Conservation (phyloP, 2,888 invertebrate species). For the Entomobrya multifasciata region DNA sequence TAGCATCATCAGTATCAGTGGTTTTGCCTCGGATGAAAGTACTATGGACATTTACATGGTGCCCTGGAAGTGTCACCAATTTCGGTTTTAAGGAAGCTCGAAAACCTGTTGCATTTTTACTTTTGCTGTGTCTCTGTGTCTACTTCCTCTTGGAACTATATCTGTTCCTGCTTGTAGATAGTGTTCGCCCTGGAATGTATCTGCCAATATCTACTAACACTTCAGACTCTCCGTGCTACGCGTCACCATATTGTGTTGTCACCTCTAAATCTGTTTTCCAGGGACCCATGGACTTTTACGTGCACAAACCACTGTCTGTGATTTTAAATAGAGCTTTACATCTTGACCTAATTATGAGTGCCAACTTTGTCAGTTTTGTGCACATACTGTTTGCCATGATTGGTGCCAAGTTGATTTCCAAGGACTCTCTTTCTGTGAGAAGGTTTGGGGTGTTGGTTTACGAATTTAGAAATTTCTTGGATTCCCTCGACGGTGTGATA, state of each 20-base stretch:
- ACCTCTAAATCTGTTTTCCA: slow-evolving; percentile 91
- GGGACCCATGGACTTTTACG: slow-evolving; percentile 91
- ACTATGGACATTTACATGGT: neutral
- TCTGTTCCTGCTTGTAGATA: slow-evolving; percentile 55
- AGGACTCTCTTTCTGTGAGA: slow-evolving; percentile 87
- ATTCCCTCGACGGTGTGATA: slow-evolving; percentile 93
- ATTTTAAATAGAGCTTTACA: slow-evolving; percentile 86
- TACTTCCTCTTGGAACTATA: slow-evolving; percentile 53
- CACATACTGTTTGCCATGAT: slow-evolving; percentile 89
- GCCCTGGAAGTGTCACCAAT: neutral
- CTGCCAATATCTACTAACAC: slow-evolving; percentile 63
- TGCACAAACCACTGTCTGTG: slow-evolving; percentile 90
- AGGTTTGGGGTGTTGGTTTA: slow-evolving; percentile 89
- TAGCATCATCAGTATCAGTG: too few relatives aligned
- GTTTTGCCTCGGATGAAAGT: neutral
- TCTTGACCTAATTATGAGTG: slow-evolving; percentile 86
- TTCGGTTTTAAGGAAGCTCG: slow-evolving; percentile 34
- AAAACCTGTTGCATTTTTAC: slow-evolving; percentile 41
- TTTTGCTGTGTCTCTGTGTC: neutral
- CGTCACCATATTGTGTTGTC: slow-evolving; percentile 89
- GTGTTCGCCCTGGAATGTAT: slow-evolving; percentile 21
- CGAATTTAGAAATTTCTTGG: slow-evolving; percentile 90
- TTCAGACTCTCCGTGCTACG: slow-evolving; percentile 80
- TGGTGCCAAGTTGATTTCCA: slow-evolving; percentile 88
- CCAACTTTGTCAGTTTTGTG: slow-evolving; percentile 91